Conservation (phyloP, 2,888 invertebrate genomes). For the Agapostemon virescens region DNA sequence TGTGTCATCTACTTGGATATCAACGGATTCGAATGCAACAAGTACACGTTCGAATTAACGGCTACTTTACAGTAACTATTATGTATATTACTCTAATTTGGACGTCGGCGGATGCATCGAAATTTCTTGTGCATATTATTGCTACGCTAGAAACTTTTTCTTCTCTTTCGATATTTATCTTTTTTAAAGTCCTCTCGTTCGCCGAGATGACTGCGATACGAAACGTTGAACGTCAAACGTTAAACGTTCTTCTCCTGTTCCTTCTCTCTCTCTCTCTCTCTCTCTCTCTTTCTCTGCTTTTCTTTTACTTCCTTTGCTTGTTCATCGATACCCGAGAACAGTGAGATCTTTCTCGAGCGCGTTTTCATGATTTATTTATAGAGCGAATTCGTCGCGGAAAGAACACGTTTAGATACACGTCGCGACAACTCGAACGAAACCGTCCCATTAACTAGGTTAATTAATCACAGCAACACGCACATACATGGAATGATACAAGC, state of each 20-base stretch:
- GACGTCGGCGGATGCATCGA: conserved; percentile 67
- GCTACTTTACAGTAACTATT: conserved; percentile 52
- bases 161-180: not conserved
- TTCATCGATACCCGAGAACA: conserved; percentile 1
- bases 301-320: not conserved
- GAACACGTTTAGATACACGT: conserved; percentile 3
- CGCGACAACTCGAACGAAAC: conserved; percentile 17
- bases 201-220: conserved; percentile 20
- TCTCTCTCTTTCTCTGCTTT: not conserved
- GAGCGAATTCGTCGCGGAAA: conserved; percentile 19
- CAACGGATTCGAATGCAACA: conserved; percentile 32
- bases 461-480: conserved; percentile 66
- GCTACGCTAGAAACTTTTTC: conserved; percentile 59
- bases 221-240: conserved; percentile 40
- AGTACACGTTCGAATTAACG: conserved; percentile 40
- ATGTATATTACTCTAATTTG: conserved; percentile 52
- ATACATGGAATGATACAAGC: conserved; percentile 61
- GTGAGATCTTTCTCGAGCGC: conserved; percentile 5
- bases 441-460: conserved; percentile 41
- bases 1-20: conserved; percentile 14
- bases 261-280: not conserved
- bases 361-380: conserved; percentile 19
- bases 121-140: conserved; percentile 69
- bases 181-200: conserved; percentile 22
- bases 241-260: conserved; percentile 12